Evolutionary conservation across 2,888 invertebrate species (phyloP).

Genomic region (Eurytoma californica): DNA sequence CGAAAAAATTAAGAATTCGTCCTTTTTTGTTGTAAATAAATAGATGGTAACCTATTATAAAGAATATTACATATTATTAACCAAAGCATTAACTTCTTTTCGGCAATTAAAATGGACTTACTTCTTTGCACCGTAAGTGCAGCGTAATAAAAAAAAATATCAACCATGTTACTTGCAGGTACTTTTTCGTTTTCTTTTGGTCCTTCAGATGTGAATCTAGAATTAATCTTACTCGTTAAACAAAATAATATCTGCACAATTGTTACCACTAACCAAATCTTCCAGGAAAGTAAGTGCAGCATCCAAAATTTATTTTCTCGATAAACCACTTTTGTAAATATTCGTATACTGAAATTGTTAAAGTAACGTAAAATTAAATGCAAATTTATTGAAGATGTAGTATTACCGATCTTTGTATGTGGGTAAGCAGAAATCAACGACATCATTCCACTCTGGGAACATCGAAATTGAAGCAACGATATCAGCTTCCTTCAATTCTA

Average conservation of each 20-base stretch:
- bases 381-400: neutral
- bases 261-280: neutral
- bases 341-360: neutral
- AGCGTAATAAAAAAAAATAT: constrained; percentile 8
- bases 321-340: constrained; percentile 15
- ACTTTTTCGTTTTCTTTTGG: neutral
- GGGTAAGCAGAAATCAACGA: constrained; percentile 30
- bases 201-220: neutral
- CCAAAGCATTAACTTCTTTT: neutral
- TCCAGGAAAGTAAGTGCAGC: neutral
- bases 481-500: constrained; percentile 13
- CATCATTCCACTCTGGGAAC: neutral
- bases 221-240: neutral
- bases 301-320: constrained; percentile 15
- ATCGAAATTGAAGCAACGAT: constrained; percentile 21
- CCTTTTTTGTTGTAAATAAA: neutral
- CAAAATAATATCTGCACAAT: neutral
- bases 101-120: neutral
- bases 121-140: constrained; percentile 7
- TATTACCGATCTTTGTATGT: constrained; percentile 32
- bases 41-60: neutral
- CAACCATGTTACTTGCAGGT: neutral
- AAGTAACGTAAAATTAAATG: neutral
- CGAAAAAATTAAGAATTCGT: constrained; percentile 9
- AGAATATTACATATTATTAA: neutral